A percentile compares a stretch with the other conserved stretches of the same genome.
Evolutionary conservation across 2,888 invertebrate species (phyloP).

Genomic region (Mycalesis mineus): DNA sequence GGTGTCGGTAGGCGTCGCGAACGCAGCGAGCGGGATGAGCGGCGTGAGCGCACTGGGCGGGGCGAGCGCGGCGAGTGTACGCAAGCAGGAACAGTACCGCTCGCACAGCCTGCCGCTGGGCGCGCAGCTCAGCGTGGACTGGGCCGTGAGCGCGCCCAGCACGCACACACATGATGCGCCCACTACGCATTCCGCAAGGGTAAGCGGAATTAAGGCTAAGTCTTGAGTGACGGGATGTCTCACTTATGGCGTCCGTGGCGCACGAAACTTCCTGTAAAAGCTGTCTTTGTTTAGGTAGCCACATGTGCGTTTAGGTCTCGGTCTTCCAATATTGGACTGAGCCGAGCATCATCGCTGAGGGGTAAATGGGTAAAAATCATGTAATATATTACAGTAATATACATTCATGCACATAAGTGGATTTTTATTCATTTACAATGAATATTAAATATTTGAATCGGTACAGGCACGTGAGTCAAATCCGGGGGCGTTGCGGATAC

Average conservation of each 20-base stretch:
- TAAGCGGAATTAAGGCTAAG: conserved; percentile 4
- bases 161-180: conserved; percentile 47
- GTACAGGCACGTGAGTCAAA: conserved; percentile 54
- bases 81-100: conserved; percentile 39
- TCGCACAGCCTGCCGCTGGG: conserved; percentile 81
- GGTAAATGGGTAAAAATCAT: too few relatives aligned
- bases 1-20: conserved; percentile 25
- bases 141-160: conserved; percentile 52
- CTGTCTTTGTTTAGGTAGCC: too few relatives aligned
- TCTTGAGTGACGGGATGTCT: too few relatives aligned
- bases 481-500: conserved; percentile 51
- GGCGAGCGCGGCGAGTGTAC: conserved; percentile 24
- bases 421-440: too few relatives aligned
- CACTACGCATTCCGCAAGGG: conserved; percentile 53
- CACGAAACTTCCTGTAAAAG: too few relatives aligned
- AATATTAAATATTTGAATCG: neutral
- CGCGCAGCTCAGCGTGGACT: conserved; percentile 72
- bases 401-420: too few relatives aligned
- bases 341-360: too few relatives aligned
- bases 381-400: too few relatives aligned
- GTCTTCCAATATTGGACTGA: too few relatives aligned
- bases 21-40: neutral
- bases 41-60: conserved; percentile 11
- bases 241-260: too few relatives aligned
- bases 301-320: too few relatives aligned